Conservation (phyloP, 2,113 vertebrate genomes). For the Verasper variegatus region DNA sequence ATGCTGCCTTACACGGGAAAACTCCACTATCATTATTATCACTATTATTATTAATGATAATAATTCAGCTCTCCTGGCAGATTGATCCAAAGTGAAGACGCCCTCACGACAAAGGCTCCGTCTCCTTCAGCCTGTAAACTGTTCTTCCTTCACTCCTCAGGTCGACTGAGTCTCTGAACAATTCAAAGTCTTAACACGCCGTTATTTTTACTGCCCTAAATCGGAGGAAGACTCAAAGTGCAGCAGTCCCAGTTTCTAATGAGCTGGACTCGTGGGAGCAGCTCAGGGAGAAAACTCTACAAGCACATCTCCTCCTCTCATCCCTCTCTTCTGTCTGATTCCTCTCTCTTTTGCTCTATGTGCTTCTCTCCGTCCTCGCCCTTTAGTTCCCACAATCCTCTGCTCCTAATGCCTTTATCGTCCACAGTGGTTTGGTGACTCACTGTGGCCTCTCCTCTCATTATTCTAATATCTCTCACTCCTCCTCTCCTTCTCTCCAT, state of each 20-base stretch:
- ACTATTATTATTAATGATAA: neutral
- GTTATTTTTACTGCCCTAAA: neutral
- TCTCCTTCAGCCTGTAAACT: too few species aligned
- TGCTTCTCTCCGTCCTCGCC: neutral
- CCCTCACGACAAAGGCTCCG: too few species aligned
- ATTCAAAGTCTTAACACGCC: too few species aligned
- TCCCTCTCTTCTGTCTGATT: neutral
- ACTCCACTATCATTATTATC: neutral
- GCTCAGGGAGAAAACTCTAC: neutral
- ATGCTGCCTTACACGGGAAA: neutral
- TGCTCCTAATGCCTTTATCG: neutral
- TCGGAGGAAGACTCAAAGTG: neutral
- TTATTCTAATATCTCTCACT: conserved; percentile 28
- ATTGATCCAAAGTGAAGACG: too few species aligned
- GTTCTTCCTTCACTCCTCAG: too few species aligned
- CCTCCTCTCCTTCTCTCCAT: neutral
- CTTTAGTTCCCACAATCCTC: neutral
- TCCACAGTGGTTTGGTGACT: conserved; percentile 12
- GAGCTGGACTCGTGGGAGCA: conserved; percentile 32
- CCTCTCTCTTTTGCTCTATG: neutral
- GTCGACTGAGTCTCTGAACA: neutral
- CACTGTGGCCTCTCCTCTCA: conserved; percentile 27
- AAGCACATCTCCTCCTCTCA: neutral
- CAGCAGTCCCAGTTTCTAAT: conserved; percentile 37
- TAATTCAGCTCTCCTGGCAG: too few species aligned